Percentiles rank a stretch among this genome's conserved stretches.
Evolutionary conservation across 2,888 invertebrate species (phyloP).

Genomic region (Euplexia lucipara): DNA sequence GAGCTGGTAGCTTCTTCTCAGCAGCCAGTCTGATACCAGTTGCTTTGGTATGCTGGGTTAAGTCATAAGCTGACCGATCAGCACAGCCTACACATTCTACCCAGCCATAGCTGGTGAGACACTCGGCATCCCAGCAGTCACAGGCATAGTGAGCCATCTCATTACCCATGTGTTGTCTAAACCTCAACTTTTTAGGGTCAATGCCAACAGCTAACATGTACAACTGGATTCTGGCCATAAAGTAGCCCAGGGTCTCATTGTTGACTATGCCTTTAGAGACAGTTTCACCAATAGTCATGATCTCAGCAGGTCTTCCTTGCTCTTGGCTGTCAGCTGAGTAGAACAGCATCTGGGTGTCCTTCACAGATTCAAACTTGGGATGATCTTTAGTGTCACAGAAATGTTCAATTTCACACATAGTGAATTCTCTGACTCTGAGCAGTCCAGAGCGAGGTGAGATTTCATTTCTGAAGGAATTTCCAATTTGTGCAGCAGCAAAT

Average conservation of each 20-base stretch:
- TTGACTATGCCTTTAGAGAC: constrained; percentile 96
- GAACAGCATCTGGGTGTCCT: constrained; percentile 94
- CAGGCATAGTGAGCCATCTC: constrained; percentile 99
- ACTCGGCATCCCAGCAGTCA: constrained; percentile 99
- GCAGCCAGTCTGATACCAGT: constrained; percentile 98
- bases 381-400: constrained; percentile 99
- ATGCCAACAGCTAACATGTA: constrained; percentile 97
- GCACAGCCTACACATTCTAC: constrained; percentile 99
- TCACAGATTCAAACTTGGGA: constrained; percentile 96
- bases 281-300: constrained; percentile 96
- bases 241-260: constrained; percentile 99
- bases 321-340: constrained; percentile 99
- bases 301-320: constrained; percentile 97
- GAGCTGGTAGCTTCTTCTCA: constrained; percentile 97
- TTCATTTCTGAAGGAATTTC: constrained; percentile 99
- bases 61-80: constrained; percentile 99
- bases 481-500: constrained; percentile 99
- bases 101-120: constrained; percentile 99
- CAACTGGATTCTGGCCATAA: constrained; percentile 98
- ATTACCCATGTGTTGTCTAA: constrained; percentile 99
- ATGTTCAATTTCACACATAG: constrained; percentile 99
- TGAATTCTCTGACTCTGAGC: constrained; percentile 99
- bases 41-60: constrained; percentile 98
- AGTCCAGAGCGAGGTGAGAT: constrained; percentile 99
- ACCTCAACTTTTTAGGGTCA: constrained; percentile 95